phyloP scores from a whole-genome alignment of 2,888 invertebrate genomes.

The Lithodes maja region DNA sequence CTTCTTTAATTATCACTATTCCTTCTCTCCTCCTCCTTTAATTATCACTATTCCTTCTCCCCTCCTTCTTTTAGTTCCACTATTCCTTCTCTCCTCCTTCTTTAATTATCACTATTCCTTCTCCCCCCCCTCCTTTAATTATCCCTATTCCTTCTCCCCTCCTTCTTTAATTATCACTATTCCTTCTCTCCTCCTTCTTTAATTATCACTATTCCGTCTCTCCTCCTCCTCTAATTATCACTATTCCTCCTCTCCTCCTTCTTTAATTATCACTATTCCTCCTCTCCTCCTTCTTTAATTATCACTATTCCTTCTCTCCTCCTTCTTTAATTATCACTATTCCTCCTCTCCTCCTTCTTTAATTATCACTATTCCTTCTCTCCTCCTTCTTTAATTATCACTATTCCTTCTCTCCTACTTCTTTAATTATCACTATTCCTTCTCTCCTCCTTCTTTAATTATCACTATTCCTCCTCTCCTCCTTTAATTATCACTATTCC shows the following conservation, averaged over 20 bases:
- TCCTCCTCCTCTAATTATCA: background rate
- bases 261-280: background rate
- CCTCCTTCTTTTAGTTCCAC: background rate
- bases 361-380: background rate
- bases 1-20: background rate
- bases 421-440: background rate
- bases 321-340: no score
- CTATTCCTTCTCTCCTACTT: no score
- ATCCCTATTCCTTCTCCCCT: background rate
- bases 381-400: no score
- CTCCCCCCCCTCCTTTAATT: background rate
- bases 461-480: background rate
- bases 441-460: conserved; percentile 3
- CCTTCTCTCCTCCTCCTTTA: background rate
- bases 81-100: background rate
- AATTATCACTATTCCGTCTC: background rate
- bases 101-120: no score
- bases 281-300: no score
- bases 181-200: background rate
- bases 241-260: background rate
- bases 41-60: background rate
- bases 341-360: no score
- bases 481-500: background rate
- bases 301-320: background rate
- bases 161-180: background rate